Percentiles rank a stretch among this genome's conserved stretches.
Evolutionary conservation across 2,797 vertebrate genomes (phyloP).

Genomic region (Todus mexicanus): DNA sequence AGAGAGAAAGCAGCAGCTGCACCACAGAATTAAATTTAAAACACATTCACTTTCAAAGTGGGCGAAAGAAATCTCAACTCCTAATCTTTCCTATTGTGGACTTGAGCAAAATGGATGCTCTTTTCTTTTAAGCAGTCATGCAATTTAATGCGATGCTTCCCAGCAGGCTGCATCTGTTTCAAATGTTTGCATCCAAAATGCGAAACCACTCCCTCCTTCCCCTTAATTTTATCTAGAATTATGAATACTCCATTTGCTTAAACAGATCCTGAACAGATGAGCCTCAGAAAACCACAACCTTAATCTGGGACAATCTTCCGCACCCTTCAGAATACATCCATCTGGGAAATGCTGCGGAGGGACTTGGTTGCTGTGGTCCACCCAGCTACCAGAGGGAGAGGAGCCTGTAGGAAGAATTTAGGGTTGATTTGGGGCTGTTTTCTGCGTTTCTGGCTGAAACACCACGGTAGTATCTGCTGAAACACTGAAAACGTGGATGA

Average conservation of each 20-base stretch:
- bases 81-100: not conserved
- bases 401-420: not conserved
- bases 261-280: not conserved
- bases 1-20: slow-evolving; percentile 33
- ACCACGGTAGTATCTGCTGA: not conserved
- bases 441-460: not conserved
- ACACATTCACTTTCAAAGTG: slow-evolving; percentile 40
- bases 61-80: not conserved
- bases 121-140: slow-evolving; percentile 3
- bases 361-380: accelerated
- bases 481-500: not conserved
- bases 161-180: slow-evolving; percentile 30
- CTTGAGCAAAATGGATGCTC: slow-evolving; percentile 20
- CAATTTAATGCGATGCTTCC: slow-evolving; percentile 12
- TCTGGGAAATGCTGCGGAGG: not conserved
- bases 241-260: slow-evolving; percentile 35
- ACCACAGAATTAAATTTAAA: slow-evolving; percentile 38
- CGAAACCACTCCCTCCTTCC: not conserved
- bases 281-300: not conserved
- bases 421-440: not conserved
- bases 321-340: not conserved
- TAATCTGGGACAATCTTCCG: not conserved
- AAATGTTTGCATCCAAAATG: slow-evolving; percentile 13
- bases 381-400: not conserved
- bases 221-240: slow-evolving; percentile 33